Conservation (phyloP, 2,113 vertebrate species). For the Serinus canaria region DNA sequence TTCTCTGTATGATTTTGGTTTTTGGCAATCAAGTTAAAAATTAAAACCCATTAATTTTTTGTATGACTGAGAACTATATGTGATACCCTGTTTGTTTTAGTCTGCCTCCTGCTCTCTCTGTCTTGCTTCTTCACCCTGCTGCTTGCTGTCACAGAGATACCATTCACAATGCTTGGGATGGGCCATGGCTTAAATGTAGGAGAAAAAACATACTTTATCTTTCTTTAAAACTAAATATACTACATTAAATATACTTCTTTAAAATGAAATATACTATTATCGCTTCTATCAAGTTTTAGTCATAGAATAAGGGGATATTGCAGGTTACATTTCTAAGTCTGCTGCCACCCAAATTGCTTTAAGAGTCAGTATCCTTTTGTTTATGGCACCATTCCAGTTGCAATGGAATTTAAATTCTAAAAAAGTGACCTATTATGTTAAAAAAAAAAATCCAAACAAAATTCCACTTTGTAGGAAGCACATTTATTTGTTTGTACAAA, state of each 20-base stretch:
- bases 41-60: background rate
- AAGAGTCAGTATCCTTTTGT: background rate
- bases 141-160: background rate
- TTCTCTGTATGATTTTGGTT: background rate
- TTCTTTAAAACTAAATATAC: background rate
- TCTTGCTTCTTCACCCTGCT: background rate
- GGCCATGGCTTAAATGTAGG: background rate
- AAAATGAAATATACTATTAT: background rate
- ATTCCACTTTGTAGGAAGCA: background rate
- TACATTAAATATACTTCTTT: too few species aligned
- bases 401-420: background rate
- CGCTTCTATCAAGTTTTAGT: background rate
- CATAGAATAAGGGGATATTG: background rate
- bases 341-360: background rate
- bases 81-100: background rate
- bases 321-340: background rate
- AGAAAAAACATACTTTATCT: background rate
- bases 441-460: background rate
- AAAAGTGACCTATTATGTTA: background rate
- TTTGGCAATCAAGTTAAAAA: background rate
- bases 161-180: background rate
- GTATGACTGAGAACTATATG: background rate
- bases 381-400: background rate
- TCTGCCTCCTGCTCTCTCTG: background rate
- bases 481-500: background rate